phyloP scores from a whole-genome alignment of 2,797 vertebrate genomes.

The Molossus molossus region DNA sequence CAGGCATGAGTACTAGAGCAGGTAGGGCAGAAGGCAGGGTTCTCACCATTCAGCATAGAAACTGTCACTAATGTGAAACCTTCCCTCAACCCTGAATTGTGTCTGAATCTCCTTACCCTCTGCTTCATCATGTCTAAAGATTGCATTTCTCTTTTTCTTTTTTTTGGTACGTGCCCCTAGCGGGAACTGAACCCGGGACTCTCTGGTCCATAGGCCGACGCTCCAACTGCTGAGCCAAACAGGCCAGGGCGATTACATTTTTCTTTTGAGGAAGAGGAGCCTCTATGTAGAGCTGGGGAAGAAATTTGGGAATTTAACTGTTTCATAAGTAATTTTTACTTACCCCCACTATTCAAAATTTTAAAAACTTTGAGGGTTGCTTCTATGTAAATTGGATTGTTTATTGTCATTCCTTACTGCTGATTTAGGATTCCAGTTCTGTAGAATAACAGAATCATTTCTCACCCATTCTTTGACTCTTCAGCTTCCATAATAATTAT shows the following conservation, averaged over 20 bases:
- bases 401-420: neutral
- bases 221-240: too few species aligned
- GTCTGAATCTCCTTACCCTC: neutral
- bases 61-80: neutral
- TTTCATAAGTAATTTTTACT: neutral
- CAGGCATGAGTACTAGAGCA: neutral
- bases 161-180: too few species aligned
- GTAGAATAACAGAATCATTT: neutral
- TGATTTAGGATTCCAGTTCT: neutral
- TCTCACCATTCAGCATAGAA: neutral
- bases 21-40: neutral
- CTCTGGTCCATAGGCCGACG: too few species aligned
- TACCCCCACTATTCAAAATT: neutral
- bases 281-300: neutral
- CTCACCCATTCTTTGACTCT: neutral
- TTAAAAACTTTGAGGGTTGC: neutral
- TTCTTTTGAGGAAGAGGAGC: neutral
- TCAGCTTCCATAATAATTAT: constrained; percentile 34
- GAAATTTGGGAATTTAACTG: neutral
- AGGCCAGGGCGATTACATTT: neutral
- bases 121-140: neutral
- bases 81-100: rapidly evolving
- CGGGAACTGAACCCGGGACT: too few species aligned
- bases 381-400: neutral
- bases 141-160: neutral